Evolutionary conservation across 2,888 invertebrate genomes (phyloP).

Genomic region (Rhimphoctona megacephalus): DNA sequence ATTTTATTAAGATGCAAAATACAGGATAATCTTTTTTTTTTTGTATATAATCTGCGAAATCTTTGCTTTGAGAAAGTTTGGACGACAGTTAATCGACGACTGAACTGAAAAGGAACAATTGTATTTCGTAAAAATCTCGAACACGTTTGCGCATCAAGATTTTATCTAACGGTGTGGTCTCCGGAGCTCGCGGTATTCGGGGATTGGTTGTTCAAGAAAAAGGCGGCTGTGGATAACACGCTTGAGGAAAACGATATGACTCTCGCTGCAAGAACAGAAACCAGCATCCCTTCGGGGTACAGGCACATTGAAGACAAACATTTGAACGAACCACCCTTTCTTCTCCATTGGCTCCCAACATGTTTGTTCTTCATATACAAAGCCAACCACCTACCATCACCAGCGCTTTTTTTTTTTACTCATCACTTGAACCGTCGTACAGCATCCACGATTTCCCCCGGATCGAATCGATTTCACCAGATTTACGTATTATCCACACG

Average conservation of each 20-base stretch:
- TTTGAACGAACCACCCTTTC: conserved; percentile 78
- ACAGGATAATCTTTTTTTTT: neutral
- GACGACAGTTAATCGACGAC: conserved; percentile 73
- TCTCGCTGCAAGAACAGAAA: conserved; percentile 25
- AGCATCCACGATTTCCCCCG: conserved; percentile 6
- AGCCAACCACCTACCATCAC: conserved; percentile 74
- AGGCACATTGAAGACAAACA: conserved; percentile 76
- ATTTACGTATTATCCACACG: conserved; percentile 64
- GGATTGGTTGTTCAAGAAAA: conserved; percentile 68
- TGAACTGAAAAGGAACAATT: conserved; percentile 70
- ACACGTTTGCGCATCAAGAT: conserved; percentile 51
- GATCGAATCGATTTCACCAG: conserved; percentile 59
- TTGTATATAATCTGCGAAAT: neutral
- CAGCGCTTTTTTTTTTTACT: conserved; percentile 25
- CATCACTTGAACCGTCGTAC: conserved; percentile 6
- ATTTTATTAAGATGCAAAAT: neutral
- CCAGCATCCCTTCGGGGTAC: conserved; percentile 75
- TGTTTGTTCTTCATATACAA: conserved; percentile 75
- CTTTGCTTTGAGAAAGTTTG: conserved; percentile 32
- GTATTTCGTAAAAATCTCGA: conserved; percentile 46
- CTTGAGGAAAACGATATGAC: conserved; percentile 17
- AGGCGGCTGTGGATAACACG: conserved; percentile 32
- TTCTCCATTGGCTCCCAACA: conserved; percentile 77
- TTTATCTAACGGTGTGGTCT: conserved; percentile 57
- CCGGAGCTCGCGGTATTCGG: conserved; percentile 22